Base-by-base conservation (phyloP, 1,140 invertebrate species). In the Pararge aegeria region DNA sequence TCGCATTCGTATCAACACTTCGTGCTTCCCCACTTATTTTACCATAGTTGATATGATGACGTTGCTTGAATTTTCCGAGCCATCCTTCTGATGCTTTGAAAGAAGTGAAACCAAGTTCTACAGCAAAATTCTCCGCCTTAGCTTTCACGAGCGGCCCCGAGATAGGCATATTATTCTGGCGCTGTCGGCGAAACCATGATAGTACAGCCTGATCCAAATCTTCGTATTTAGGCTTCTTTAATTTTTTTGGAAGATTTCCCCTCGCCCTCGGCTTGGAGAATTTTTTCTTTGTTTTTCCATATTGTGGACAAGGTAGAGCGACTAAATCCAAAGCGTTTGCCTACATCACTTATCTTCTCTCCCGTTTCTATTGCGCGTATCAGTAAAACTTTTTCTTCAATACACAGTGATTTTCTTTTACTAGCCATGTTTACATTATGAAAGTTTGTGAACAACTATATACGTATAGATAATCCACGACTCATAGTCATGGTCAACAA, bases 101-200 rank as follows among this genome's bases (percentile, higher is more conserved):
- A 60, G 16, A n/a, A 65, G 49, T 67, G 66, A 72, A 24, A 10
- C 66, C 66, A 55, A 75, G 63, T 63, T 71, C 1, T 37, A 68
- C 38, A 15, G 70, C 76, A 62, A 82, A 66, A n/a, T 79, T 68
- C 19, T 77, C 59, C 9, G 75, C 77, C 59, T 80, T 74, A 40
- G 60, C 65, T 74, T 78, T 79, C 15, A 82, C 16, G 29, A 81
- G 60, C n/a, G 73, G 69, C 42, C 81, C 78, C 57, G 63, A 73
- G 34, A 84, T 66, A 16, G 66, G 70, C 5, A 74, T 34, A 64
- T 80, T 77, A 65, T 73, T 69, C 52, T 60, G 68, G 58, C 73
- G 59, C 59, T 81, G 68, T 42, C 51, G 18, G 59, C 73, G 29
- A 68, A 75, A 75, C 79, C 75, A 82, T 48, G 54, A 44, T 44